These are phyloP conservation scores for Reticulitermes speratus DNA, from an alignment of 1,140 invertebrate genomes.

Conservation along the genomic window DNA sequence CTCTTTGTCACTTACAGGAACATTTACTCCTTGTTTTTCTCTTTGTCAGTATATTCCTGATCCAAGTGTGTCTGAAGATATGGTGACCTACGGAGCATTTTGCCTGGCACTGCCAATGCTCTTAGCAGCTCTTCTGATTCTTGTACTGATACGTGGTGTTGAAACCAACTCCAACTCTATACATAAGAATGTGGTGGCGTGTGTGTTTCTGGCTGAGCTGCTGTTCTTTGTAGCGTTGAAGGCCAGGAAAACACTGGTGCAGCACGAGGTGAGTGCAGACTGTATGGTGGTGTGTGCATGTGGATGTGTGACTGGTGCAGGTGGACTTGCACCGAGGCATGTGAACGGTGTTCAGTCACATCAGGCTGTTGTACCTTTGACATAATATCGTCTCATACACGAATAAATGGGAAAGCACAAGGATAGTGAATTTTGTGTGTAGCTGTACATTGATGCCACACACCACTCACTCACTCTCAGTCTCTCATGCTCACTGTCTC, in stretches of 20 bases:
- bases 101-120: slow-evolving; percentile 79
- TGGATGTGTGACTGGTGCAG: too few relatives aligned
- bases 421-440: too few relatives aligned
- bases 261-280: slow-evolving; percentile 49
- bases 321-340: too few relatives aligned
- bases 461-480: too few relatives aligned
- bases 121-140: slow-evolving; percentile 68
- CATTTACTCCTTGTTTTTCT: not conserved
- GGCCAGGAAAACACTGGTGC: slow-evolving; percentile 67
- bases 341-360: too few relatives aligned
- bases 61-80: slow-evolving; percentile 77
- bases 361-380: too few relatives aligned
- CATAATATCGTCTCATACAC: too few relatives aligned
- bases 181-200: slow-evolving; percentile 88
- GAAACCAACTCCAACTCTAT: slow-evolving; percentile 93
- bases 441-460: too few relatives aligned
- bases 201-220: slow-evolving; percentile 80
- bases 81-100: slow-evolving; percentile 86
- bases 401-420: too few relatives aligned
- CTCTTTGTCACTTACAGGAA: too few relatives aligned
- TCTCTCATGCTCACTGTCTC: too few relatives aligned
- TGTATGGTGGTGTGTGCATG: slow-evolving; percentile 23
- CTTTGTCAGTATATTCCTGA: slow-evolving; percentile 70
- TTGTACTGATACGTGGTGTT: slow-evolving; percentile 71
- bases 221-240: slow-evolving; percentile 86